Conservation (phyloP, 2,113 vertebrate species). For the Triplophysa rosa region DNA sequence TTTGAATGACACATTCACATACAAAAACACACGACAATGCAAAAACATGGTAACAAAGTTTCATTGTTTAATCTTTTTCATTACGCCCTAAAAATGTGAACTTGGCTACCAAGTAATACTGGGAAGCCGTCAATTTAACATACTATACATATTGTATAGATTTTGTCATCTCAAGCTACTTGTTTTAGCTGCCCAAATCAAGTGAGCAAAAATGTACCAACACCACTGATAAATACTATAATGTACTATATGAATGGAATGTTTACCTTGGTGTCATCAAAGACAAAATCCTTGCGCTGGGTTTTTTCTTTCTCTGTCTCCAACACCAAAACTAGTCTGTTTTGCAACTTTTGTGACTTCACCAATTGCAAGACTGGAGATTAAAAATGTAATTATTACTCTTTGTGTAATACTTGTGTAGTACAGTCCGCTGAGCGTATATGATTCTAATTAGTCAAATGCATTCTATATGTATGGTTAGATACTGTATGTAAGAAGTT, state of each 20-base stretch:
- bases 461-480: neutral
- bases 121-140: too few relatives aligned
- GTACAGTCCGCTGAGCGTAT: neutral
- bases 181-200: neutral
- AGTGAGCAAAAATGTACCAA: too few relatives aligned
- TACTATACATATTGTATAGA: too few relatives aligned
- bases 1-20: constrained; percentile 4
- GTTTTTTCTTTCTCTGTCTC: constrained; percentile 95
- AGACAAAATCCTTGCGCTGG: constrained; percentile 87
- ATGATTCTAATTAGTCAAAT: too few relatives aligned
- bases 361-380: constrained; percentile 90
- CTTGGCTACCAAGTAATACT: too few relatives aligned
- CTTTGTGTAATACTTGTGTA: neutral
- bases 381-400: constrained; percentile 22
- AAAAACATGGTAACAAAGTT: neutral
- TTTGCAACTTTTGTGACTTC: constrained; percentile 91
- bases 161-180: too few relatives aligned
- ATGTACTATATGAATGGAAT: neutral
- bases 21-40: neutral
- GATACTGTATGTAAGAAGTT: neutral
- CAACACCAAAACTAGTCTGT: constrained; percentile 85
- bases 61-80: neutral
- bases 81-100: neutral
- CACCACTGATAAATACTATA: too few relatives aligned
- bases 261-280: constrained; percentile 91